phyloP scores from a whole-genome alignment of 2,797 vertebrate genomes.

The Amblyraja radiata region DNA sequence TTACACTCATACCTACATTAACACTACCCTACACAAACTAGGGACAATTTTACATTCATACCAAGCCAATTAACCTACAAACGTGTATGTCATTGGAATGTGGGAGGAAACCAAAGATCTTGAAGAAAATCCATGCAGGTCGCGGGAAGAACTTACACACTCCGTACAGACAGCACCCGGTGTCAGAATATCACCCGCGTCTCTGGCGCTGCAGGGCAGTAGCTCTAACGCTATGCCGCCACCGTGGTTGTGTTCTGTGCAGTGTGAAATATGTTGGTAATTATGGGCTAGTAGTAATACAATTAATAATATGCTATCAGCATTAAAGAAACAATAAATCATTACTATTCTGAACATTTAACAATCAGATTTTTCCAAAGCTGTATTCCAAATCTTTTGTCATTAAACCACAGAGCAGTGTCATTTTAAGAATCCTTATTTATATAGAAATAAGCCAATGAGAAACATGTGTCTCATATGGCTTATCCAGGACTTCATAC shows the following conservation, averaged over 20 bases:
- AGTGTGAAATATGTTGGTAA: neutral
- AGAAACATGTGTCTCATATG: neutral
- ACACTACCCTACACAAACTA: too few relatives aligned
- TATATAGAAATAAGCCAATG: constrained; percentile 11
- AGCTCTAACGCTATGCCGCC: too few relatives aligned
- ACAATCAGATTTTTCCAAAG: neutral
- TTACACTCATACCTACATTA: neutral
- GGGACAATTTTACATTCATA: too few relatives aligned
- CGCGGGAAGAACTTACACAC: too few relatives aligned
- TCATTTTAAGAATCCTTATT: constrained; percentile 23
- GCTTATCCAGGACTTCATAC: neutral
- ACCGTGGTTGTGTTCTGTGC: neutral
- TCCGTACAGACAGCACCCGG: too few relatives aligned
- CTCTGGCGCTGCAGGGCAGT: too few relatives aligned
- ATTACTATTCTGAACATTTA: neutral
- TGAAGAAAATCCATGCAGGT: too few relatives aligned
- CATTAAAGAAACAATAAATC: neutral
- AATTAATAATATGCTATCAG: neutral
- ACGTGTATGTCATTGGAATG: too few relatives aligned
- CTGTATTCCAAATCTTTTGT: neutral
- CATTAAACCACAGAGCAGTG: neutral
- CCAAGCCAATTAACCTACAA: too few relatives aligned
- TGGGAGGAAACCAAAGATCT: too few relatives aligned
- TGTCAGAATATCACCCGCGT: too few relatives aligned
- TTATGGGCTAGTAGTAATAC: neutral